Percentiles rank a stretch among this genome's conserved stretches.
Evolutionary conservation across 53 echinoderm and acorn worm species (phyloP).

Genomic region (Paracentrotus lividus): DNA sequence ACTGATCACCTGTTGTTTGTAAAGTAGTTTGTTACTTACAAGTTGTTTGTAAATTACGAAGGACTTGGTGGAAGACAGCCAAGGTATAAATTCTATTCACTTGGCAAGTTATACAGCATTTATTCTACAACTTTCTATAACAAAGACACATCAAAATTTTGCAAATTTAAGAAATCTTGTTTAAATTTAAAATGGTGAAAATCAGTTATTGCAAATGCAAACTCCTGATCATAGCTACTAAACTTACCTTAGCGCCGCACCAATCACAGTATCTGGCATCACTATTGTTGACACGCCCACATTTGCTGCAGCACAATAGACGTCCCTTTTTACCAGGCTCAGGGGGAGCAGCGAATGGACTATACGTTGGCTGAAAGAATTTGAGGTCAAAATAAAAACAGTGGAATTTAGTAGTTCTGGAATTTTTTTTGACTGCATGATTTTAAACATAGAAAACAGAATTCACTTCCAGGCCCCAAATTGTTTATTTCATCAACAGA

Average conservation of each 20-base stretch:
- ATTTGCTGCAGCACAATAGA: constrained; percentile 96
- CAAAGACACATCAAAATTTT: too few species aligned
- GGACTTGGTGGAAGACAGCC: too few species aligned
- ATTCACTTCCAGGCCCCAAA: not conserved
- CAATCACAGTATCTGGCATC: constrained; percentile 99
- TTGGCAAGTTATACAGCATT: too few species aligned
- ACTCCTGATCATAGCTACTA: not conserved
- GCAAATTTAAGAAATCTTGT: too few species aligned
- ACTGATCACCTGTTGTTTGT: too few species aligned
- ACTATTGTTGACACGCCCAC: constrained; percentile 97
- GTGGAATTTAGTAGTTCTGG: not conserved
- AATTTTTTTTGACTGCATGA: too few species aligned
- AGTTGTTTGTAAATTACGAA: too few species aligned
- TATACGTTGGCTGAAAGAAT: constrained; percentile 81
- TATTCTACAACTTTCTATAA: too few species aligned
- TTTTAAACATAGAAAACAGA: not conserved
- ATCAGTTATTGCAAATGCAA: not conserved
- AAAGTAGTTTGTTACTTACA: too few species aligned
- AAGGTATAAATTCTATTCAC: too few species aligned
- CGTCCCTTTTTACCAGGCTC: constrained; percentile 87
- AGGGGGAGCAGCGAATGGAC: constrained; percentile 84
- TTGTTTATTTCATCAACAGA: not conserved
- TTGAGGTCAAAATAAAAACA: not conserved
- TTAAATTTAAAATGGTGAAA: not conserved
- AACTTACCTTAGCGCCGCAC: constrained; percentile 96